Conservation (phyloP, 2,797 vertebrate species). For the Crenichthys baileyi region DNA sequence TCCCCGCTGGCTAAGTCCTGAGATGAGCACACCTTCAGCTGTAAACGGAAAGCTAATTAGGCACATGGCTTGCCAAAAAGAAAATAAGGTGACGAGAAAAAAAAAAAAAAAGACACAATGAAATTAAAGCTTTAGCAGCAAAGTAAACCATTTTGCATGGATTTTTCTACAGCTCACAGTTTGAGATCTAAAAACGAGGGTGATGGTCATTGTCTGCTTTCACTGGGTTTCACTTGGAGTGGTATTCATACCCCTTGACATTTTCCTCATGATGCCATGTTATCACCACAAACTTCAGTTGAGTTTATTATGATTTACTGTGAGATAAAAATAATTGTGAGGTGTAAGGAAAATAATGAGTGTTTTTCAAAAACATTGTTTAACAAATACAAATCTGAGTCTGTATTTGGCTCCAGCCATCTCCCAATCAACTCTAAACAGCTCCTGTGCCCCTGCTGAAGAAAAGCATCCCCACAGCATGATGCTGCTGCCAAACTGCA, state of each 20-base stretch:
- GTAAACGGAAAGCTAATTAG: conserved; percentile 52
- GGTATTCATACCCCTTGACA: too few species aligned
- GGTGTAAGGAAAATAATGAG: neutral
- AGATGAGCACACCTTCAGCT: conserved; percentile 59
- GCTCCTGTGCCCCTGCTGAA: too few species aligned
- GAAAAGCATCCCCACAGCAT: neutral
- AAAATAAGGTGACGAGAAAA: conserved; percentile 37
- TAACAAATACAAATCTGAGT: neutral
- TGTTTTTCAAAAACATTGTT: neutral
- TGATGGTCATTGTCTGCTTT: conserved; percentile 38
- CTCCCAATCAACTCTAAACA: neutral
- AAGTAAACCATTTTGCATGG: conserved; percentile 55
- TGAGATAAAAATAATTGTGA: neutral
- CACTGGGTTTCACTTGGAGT: neutral
- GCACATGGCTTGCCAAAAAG: conserved; percentile 50
- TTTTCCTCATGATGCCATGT: neutral
- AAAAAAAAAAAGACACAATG: conserved; percentile 27
- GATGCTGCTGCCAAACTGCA: neutral
- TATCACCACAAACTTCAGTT: neutral
- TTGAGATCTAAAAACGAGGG: conserved; percentile 41
- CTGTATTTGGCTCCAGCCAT: neutral
- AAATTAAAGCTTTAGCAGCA: conserved; percentile 36
- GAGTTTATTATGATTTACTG: neutral
- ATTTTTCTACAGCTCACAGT: conserved; percentile 45
- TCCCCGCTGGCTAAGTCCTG: conserved; percentile 54